Evolutionary conservation across 2,113 vertebrate species (phyloP).

Genomic region (Psilopsiagon aymara): DNA sequence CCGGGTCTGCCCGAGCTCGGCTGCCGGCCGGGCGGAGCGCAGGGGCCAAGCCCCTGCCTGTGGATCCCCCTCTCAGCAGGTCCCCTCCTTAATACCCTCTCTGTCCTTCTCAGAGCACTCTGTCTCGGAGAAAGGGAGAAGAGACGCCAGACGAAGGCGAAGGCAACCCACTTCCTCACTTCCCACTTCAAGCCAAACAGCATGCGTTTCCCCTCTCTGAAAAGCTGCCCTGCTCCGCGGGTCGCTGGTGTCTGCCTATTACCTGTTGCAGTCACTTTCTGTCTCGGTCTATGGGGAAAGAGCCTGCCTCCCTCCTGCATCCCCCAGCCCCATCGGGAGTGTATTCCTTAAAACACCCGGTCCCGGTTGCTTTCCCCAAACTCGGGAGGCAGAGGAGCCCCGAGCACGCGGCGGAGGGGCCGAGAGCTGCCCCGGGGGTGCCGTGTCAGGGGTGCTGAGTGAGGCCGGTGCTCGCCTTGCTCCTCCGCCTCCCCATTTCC

Average conservation of each 20-base stretch:
- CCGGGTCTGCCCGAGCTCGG: not conserved
- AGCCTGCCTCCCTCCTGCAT: not conserved
- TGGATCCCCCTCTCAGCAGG: not conserved
- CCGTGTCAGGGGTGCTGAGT: not conserved
- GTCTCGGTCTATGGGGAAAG: not conserved
- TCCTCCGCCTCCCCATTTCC: slow-evolving; percentile 61
- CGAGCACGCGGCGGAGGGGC: not conserved
- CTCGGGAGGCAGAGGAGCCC: not conserved
- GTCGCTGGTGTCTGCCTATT: not conserved
- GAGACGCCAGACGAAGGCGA: not conserved
- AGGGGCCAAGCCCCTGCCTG: not conserved
- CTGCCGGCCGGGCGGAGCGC: not conserved
- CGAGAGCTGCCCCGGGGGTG: slow-evolving; percentile 12
- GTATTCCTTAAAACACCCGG: not conserved
- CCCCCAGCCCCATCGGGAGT: not conserved
- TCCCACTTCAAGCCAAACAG: not conserved
- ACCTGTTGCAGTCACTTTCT: slow-evolving; percentile 49
- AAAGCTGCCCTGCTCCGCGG: not conserved
- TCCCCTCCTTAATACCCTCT: not conserved
- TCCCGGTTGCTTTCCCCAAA: not conserved
- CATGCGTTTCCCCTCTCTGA: not conserved
- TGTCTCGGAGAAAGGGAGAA: not conserved
- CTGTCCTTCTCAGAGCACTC: not conserved
- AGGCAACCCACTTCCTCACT: not conserved
- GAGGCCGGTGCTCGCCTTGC: not conserved